phyloP scores from a whole-genome alignment of 2,888 invertebrate genomes.

The Cheilosia pagana region DNA sequence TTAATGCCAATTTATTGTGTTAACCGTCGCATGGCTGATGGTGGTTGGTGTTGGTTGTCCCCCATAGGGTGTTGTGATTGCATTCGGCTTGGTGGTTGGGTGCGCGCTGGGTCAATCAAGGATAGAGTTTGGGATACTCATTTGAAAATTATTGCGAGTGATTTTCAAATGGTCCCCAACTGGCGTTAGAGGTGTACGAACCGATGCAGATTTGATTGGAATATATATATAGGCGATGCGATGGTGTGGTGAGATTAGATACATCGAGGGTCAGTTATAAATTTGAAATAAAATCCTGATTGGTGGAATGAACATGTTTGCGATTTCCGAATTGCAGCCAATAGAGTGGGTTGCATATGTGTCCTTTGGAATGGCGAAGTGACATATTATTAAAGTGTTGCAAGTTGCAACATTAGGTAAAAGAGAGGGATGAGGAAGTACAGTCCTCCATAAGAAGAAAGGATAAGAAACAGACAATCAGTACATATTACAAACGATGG shows the following conservation, averaged over 20 bases:
- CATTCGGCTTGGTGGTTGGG: conserved; percentile 13
- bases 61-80: conserved; percentile 40
- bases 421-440: too few species aligned
- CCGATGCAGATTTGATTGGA: conserved; percentile 54
- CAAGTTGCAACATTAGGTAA: too few species aligned
- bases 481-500: too few species aligned
- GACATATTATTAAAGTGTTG: too few species aligned
- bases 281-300: conserved; percentile 61
- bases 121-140: conserved; percentile 16
- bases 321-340: conserved; percentile 44
- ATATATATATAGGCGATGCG: conserved; percentile 72
- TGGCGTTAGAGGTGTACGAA: not conserved
- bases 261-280: conserved; percentile 37
- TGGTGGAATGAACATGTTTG: conserved; percentile 64
- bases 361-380: too few species aligned
- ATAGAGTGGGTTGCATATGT: conserved; percentile 15
- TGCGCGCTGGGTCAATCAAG: conserved; percentile 48
- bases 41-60: not conserved
- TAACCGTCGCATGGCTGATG: conserved; percentile 18
- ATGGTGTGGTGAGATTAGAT: conserved; percentile 70
- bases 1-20: conserved; percentile 74
- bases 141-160: conserved; percentile 49
- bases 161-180: conserved; percentile 52
- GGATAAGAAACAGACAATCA: too few species aligned
- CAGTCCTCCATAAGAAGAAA: too few species aligned